A percentile compares a stretch with the other conserved stretches of the same genome.
Evolutionary conservation across 2,113 vertebrate genomes (phyloP).

Genomic region (Nibea albiflora): DNA sequence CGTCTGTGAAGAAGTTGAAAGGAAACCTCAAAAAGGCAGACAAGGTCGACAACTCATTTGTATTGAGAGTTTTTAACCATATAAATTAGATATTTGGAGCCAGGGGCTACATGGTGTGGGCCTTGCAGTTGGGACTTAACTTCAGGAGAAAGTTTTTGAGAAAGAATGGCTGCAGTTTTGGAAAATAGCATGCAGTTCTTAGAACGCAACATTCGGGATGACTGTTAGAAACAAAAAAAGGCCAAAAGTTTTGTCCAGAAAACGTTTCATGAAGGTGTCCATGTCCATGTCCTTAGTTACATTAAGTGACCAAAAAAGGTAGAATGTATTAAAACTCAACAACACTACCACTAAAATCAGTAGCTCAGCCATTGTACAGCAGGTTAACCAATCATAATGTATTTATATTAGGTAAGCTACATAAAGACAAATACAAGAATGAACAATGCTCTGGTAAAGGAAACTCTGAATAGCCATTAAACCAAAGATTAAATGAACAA

Average conservation of each 20-base stretch:
- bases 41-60: background rate
- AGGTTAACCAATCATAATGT: background rate
- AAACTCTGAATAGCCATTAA: slow-evolving; percentile 54
- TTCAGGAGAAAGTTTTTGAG: background rate
- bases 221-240: background rate
- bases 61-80: background rate
- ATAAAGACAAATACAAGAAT: slow-evolving; percentile 3
- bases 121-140: background rate
- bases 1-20: background rate
- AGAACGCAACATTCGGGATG: background rate
- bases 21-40: background rate
- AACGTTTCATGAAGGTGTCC: background rate
- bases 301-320: background rate
- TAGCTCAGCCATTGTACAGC: background rate
- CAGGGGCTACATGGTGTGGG: background rate
- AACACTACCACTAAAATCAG: background rate
- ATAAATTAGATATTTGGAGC: background rate
- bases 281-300: too few relatives aligned
- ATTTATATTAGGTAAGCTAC: background rate
- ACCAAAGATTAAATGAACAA: slow-evolving; percentile 60
- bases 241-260: background rate
- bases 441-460: slow-evolving; percentile 26
- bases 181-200: too few relatives aligned
- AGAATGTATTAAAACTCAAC: background rate
- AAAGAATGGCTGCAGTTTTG: background rate